Evolutionary conservation across 1,140 invertebrate genomes (phyloP).

Genomic region (Saccostrea echinata): DNA sequence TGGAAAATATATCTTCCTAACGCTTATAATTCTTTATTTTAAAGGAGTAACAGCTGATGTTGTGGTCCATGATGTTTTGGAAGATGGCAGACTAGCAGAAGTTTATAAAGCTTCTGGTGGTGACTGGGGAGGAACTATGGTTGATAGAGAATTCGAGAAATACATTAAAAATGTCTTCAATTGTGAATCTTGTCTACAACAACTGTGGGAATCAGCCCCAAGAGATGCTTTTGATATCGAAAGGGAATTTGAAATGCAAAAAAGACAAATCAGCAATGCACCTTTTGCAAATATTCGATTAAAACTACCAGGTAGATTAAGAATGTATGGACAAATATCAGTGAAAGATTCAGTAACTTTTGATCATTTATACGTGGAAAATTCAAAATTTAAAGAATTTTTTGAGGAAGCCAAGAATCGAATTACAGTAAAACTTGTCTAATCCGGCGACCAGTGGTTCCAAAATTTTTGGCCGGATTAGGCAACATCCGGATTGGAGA

Average conservation of each 20-base stretch:
- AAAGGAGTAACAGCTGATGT: neutral
- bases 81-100: neutral
- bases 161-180: neutral
- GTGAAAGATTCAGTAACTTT: neutral
- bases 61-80: neutral
- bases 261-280: neutral
- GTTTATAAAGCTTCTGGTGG: conserved; percentile 16
- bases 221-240: conserved; percentile 1
- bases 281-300: neutral
- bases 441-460: too few species aligned
- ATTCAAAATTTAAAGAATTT: conserved; percentile 23
- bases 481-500: too few species aligned
- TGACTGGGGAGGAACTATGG: neutral
- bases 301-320: neutral
- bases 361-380: conserved; percentile 18
- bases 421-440: too few species aligned
- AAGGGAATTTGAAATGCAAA: conserved; percentile 18
- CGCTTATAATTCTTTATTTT: too few species aligned
- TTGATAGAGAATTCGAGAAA: neutral
- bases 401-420: neutral
- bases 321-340: neutral
- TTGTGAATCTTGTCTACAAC: neutral
- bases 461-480: too few species aligned
- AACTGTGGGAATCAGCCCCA: neutral
- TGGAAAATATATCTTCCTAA: too few species aligned